Evolutionary conservation across 2,113 vertebrate genomes (phyloP).

Genomic region (Puntigrus tetrazona): DNA sequence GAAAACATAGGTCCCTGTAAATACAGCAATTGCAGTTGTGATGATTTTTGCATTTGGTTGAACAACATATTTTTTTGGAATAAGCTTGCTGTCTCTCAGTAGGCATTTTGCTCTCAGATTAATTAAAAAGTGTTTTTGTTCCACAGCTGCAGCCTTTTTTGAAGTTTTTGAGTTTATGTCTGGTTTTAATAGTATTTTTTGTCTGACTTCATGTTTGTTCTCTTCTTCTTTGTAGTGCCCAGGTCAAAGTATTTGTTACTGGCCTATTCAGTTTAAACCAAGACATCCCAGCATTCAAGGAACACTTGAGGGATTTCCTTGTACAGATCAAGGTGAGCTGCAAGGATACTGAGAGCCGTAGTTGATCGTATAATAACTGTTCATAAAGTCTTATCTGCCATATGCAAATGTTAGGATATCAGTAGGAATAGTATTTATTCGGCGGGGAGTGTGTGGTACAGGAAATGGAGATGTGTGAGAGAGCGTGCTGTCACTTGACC

Average conservation of each 20-base stretch:
- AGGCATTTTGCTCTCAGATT: neutral
- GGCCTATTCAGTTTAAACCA: constrained; percentile 99
- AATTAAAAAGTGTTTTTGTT: neutral
- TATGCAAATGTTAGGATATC: neutral
- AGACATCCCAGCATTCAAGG: constrained; percentile 99
- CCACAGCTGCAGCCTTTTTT: neutral
- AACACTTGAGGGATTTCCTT: constrained; percentile 96
- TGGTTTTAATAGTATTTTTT: neutral
- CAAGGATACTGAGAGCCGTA: neutral
- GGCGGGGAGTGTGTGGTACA: neutral
- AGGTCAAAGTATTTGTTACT: constrained; percentile 99
- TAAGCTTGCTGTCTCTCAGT: neutral
- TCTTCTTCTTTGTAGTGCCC: constrained; percentile 79
- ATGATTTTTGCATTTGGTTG: neutral
- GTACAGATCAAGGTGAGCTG: constrained; percentile 95
- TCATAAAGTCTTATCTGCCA: neutral
- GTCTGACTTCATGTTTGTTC: neutral
- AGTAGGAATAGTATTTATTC: neutral
- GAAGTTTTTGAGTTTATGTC: neutral
- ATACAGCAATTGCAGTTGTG: neutral
- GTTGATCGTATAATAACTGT: neutral
- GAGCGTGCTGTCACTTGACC: neutral
- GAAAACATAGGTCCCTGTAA: neutral
- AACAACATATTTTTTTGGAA: neutral
- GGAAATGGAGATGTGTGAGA: neutral